Base-by-base conservation (phyloP, 30 jellyfish, hydroid and myxozoan species). In the Chrysaora quinquecirrha region DNA sequence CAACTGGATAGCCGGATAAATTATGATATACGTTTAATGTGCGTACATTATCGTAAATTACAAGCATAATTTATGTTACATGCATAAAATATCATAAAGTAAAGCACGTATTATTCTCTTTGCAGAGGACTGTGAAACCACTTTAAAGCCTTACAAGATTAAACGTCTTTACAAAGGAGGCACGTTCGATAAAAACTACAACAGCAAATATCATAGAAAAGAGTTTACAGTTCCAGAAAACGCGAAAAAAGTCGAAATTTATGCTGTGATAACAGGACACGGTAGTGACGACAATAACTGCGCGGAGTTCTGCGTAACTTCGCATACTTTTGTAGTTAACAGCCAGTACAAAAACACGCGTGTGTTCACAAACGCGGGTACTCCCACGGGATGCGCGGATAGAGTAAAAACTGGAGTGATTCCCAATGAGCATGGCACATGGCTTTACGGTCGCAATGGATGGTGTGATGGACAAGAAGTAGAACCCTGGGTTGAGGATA, bases 401-500 rank as follows among this genome's bases (percentile, higher is more conserved):
- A 86, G 91, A 25, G 99, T 94, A 3, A 50, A 85, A 11, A 91
- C 85, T 1, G 99, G 99, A 22, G 96, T 95, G 25, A 97, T 87
- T 31, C 99, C 99, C 21, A 94, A 94, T 79, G 99, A 94, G 79
- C 97, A 94, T 61, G 99, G 99, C 11, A 94, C 99, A 10, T 94
- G 99, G 99, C 73, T 94, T 52, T 94, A 94, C 62, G 99, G 99
- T 4, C 97, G 99, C 1, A 90, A 94, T 64, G 99, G 99, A 14
- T 94, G 99, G 99, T 94, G 99, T 47, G 99, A 94, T 56, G 99
- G 99, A 2, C 96, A 94, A 60, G 96, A 94, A 58, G 99, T 94
- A 16, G 90, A 79, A 47, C 99, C 99, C 1, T 94, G 99, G 99
- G 87, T 94, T 21, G 96, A 94, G 67, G 99, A 94, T 46, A 84